Base-by-base conservation (phyloP, 2,888 invertebrate genomes). In the Cremastinae sp. region DNA sequence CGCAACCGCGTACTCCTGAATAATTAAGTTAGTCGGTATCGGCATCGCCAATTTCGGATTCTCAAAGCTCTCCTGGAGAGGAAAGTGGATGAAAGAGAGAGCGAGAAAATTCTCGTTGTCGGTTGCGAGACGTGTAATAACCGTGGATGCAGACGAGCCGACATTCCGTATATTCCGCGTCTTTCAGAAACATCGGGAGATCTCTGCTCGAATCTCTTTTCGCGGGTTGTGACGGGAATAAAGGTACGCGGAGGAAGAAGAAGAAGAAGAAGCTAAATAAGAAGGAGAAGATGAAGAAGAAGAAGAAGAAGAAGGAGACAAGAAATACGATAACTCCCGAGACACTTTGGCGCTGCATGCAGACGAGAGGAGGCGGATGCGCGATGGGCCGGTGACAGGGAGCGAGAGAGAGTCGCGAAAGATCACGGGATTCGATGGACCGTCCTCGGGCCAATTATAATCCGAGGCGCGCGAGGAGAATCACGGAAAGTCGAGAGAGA, bases 391-490 rank as follows among this genome's bases (percentile, higher is more conserved):
- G 14, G 62, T 49, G 58, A 68, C 47, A 58, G 56, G 12, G 45
- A 56, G 39, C 58, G 41, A 65, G 53, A 14, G 58, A 22, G 58
- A 49, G 39, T 47, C 20, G 28, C 28, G 49, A 22, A 58, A 47
- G 39, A 58, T 58, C 58, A 22, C 39, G 22, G 49, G 39, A 49
- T 37, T 58, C 58, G 68, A 68, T 68, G 68, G 58, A 68, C 58
- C 68, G 68, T 68, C 68, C 58, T 68, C 68, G 58, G 68, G 68
- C 68, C 68, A 68, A 68, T 68, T 68, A 68, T 68, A 68, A 68
- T 68, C 68, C 68, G 39, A 56, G 66, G 49, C 58, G 68, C 58
- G 68, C 68, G 58, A 53, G 56, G 68, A 68, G 68, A 68, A 49
- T 68, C 68, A 68, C 58, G 68, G 47, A 56, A 68, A 68, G 68